Conservation (phyloP, 2,113 vertebrate species). For the Myrmecophaga tridactyla region DNA sequence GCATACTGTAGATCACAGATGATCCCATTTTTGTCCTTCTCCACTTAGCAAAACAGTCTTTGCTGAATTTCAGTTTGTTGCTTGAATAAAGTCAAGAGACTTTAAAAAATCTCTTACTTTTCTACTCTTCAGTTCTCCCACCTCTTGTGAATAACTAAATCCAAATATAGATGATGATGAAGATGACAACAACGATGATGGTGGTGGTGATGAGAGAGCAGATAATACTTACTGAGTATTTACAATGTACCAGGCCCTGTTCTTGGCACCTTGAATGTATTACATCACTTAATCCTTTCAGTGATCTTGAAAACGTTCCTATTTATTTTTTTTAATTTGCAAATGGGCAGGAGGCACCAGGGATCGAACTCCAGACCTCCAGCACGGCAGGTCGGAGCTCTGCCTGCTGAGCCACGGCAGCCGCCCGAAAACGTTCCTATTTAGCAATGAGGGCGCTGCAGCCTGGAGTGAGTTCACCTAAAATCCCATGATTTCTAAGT, state of each 20-base stretch:
- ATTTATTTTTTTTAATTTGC: too few relatives aligned
- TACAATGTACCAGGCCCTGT: not conserved
- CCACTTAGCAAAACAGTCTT: not conserved
- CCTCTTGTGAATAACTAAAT: not conserved
- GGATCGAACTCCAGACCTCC: too few relatives aligned
- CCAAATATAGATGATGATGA: not conserved
- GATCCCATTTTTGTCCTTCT: not conserved
- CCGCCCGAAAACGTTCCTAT: too few relatives aligned
- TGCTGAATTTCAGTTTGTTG: not conserved
- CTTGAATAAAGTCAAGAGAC: not conserved
- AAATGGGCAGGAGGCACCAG: too few relatives aligned
- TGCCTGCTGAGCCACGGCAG: too few relatives aligned
- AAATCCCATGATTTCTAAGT: not conserved
- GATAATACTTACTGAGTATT: not conserved
- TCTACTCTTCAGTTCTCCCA: not conserved
- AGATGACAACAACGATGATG: not conserved
- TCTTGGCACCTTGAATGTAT: not conserved
- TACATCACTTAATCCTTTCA: not conserved
- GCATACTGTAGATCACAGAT: slow-evolving; percentile 46
- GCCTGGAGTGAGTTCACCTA: not conserved
- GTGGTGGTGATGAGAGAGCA: not conserved
- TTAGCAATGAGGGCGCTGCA: not conserved
- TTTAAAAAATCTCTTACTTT: not conserved
- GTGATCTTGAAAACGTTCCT: not conserved
- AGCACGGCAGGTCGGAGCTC: too few relatives aligned